Conservation (phyloP, 2,888 invertebrate genomes). For the Phortica okadai region DNA sequence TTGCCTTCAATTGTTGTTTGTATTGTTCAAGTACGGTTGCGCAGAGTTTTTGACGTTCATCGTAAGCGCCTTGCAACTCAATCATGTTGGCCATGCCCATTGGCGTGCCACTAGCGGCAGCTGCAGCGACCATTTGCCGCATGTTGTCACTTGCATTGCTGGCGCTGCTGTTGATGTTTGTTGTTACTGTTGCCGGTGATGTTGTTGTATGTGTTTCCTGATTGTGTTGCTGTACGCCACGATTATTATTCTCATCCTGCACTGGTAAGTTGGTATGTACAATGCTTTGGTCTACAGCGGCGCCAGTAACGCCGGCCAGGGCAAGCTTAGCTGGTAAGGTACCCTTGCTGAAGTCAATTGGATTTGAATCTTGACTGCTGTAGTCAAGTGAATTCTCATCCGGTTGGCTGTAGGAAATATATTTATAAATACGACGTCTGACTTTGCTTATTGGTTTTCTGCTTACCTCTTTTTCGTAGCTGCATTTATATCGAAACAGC, state of each 20-base stretch:
- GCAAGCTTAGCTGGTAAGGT: slow-evolving; percentile 6
- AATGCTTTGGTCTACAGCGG: slow-evolving; percentile 35
- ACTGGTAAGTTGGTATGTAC: slow-evolving; percentile 44
- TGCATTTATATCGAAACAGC: slow-evolving; percentile 67
- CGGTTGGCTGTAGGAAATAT: slow-evolving; percentile 49
- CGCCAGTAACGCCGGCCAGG: slow-evolving; percentile 19
- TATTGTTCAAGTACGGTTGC: slow-evolving; percentile 70
- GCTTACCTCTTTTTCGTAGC: slow-evolving; percentile 57
- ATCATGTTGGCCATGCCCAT: slow-evolving; percentile 49
- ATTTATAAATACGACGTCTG: background rate
- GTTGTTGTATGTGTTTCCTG: slow-evolving; percentile 17
- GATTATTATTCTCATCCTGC: slow-evolving; percentile 74
- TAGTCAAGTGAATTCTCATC: slow-evolving; percentile 74
- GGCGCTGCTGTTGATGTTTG: slow-evolving; percentile 25
- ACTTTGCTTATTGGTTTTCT: background rate
- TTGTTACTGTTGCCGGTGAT: slow-evolving; percentile 38
- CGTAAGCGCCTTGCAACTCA: slow-evolving; percentile 43
- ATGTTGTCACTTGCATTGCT: slow-evolving; percentile 32
- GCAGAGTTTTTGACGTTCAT: slow-evolving; percentile 62
- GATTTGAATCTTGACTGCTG: slow-evolving; percentile 76
- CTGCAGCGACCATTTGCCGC: slow-evolving; percentile 43
- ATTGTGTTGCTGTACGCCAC: slow-evolving; percentile 59
- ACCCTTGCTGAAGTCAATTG: slow-evolving; percentile 77
- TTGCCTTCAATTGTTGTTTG: slow-evolving; percentile 69
- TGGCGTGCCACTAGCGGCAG: slow-evolving; percentile 10